phyloP scores from a whole-genome alignment of 2,797 vertebrate genomes.

The Cryptoprocta ferox region DNA sequence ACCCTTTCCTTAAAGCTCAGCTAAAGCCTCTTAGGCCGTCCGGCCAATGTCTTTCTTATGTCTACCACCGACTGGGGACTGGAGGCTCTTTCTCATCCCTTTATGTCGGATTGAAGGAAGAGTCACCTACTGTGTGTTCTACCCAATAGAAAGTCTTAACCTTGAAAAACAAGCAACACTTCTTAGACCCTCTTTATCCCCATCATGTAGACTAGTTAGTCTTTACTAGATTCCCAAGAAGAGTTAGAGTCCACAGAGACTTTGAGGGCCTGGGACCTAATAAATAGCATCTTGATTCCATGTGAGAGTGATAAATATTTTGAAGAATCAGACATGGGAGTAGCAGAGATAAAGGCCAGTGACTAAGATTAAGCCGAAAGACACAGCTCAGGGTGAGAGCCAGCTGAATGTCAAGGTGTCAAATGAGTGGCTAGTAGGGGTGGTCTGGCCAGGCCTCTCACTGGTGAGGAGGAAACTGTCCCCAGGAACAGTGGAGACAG shows the following conservation, averaged over 20 bases:
- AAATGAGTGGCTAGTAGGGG: too few relatives aligned
- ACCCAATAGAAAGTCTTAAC: neutral
- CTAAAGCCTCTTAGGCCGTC: neutral
- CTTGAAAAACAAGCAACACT: neutral
- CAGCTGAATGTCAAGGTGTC: neutral
- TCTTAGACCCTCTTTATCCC: neutral
- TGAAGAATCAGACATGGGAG: neutral
- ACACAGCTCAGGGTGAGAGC: neutral
- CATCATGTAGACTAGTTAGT: neutral
- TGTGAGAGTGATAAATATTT: neutral
- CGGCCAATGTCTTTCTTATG: neutral
- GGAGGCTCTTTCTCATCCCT: neutral
- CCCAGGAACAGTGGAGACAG: neutral
- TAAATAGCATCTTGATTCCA: neutral
- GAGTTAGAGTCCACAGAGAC: neutral
- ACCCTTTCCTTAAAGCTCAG: constrained; percentile 20
- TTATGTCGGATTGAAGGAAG: neutral
- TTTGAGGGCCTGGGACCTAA: neutral
- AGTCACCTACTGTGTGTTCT: neutral
- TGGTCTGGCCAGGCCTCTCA: neutral
- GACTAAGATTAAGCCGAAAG: neutral
- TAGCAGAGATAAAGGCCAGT: neutral
- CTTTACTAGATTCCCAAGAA: neutral
- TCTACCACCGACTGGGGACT: neutral
- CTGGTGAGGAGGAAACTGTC: neutral